A percentile compares a stretch with the other conserved stretches of the same genome.
Conservation (phyloP, 2,113 vertebrate genomes). For the Gnathonemus echidnorhynchus region DNA sequence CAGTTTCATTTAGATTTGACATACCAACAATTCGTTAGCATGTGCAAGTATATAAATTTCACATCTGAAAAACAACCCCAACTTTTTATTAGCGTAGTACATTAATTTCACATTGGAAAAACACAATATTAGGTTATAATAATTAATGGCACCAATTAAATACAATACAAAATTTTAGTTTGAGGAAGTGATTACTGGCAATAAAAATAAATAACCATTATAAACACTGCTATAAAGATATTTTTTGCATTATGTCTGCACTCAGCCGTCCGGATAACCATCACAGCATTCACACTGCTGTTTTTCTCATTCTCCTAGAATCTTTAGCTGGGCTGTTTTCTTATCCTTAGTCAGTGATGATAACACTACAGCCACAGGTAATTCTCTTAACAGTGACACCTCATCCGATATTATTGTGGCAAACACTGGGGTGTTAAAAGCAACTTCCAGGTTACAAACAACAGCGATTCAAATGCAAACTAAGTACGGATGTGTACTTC, state of each 20-base stretch:
- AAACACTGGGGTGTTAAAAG: neutral
- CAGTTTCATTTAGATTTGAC: neutral
- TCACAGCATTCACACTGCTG: neutral
- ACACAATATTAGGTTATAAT: neutral
- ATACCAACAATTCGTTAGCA: too few relatives aligned
- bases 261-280: neutral
- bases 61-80: too few relatives aligned
- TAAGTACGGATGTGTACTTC: neutral
- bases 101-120: neutral
- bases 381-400: neutral
- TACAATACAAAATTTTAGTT: neutral
- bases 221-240: neutral
- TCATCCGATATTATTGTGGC: neutral
- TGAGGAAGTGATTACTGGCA: neutral
- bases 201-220: neutral
- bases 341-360: neutral
- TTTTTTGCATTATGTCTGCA: neutral
- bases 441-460: neutral
- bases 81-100: neutral
- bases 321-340: neutral
- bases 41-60: too few relatives aligned
- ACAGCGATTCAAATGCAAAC: neutral
- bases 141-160: neutral
- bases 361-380: neutral
- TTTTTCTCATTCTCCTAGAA: neutral